These are phyloP conservation scores for Pseudocheirus occidentalis DNA, from an alignment of 2,797 vertebrate species.

Conservation along the genomic window DNA sequence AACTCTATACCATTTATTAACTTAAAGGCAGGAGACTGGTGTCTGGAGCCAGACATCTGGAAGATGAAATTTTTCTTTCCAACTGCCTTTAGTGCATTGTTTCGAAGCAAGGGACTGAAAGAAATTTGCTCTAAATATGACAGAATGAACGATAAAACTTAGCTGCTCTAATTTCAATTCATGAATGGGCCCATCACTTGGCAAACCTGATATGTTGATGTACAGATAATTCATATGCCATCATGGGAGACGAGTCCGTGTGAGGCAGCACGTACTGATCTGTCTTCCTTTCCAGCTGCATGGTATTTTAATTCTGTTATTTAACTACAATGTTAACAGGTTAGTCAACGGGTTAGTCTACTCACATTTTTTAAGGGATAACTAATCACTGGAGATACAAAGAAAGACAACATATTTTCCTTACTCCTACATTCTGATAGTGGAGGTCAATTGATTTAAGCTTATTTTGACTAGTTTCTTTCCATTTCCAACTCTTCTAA, in stretches of 20 bases:
- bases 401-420: not conserved
- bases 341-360: not conserved
- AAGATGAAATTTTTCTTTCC: not conserved
- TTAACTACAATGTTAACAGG: not conserved
- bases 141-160: not conserved
- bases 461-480: not conserved
- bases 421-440: not conserved
- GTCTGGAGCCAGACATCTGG: constrained; percentile 9
- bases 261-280: not conserved
- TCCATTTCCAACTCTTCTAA: not conserved
- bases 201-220: constrained; percentile 12
- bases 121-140: constrained; percentile 30
- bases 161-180: constrained; percentile 18
- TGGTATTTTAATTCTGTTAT: not conserved
- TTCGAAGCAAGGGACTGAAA: constrained; percentile 21
- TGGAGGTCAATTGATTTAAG: not conserved
- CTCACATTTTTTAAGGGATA: not conserved
- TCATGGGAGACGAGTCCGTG: not conserved
- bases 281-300: not conserved
- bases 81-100: constrained; percentile 6
- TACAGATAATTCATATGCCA: constrained; percentile 40
- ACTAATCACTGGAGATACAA: not conserved
- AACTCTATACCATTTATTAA: constrained; percentile 25
- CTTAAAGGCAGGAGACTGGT: not conserved
- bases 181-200: not conserved